Evolutionary conservation across 2,113 vertebrate genomes (phyloP), one percentile per base, ranked within the genome.

Genomic region (Malaclemys terrapin): DNA sequence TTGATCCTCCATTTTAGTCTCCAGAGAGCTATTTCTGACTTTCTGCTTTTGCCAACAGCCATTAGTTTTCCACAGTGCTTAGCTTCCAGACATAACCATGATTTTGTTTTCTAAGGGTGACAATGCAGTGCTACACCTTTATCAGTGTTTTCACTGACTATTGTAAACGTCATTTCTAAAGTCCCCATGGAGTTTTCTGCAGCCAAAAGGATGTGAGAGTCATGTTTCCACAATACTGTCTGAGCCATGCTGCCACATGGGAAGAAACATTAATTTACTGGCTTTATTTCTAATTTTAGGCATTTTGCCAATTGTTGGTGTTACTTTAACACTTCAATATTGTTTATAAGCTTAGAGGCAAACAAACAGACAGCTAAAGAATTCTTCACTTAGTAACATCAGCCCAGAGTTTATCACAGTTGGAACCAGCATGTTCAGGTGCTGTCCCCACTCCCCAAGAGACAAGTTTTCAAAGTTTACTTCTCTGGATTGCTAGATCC

Each of bases 401-500:
- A 79, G 29, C 83, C 86, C 57, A 93, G 75, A 45, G 49, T 0
- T 0, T 84, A 93, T 81, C 76, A 80, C 75, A 4, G 49, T 62
- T 92, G 78, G 88, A 69, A 69, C 1, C 2, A 10, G 85, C 62
- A n/a, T 83, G 72, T 75, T 88, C 91, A 47, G 25, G 42, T 47
- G 42, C 25, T 47, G 25, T 88, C 78, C 80, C 95, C 95, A 72
- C 47, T 93, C 79, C 57, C 2, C 31, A 88, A 87, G 38, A 82
- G 84, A 82, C 83, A 89, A 49, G 38, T 85, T 95, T 87, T 88
- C 95, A 93, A 88, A 95, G 87, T 96, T 97, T 96, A 98, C 78
- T 91, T 93, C 89, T 96, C 80, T 65, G 89, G 96, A 95, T 93
- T 93, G 75, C 90, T 95, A 47, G 78, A 78, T 78, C 27, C 27